Base-by-base conservation (phyloP, 2,888 invertebrate species). In the Lepidocyrtoides sp. region DNA sequence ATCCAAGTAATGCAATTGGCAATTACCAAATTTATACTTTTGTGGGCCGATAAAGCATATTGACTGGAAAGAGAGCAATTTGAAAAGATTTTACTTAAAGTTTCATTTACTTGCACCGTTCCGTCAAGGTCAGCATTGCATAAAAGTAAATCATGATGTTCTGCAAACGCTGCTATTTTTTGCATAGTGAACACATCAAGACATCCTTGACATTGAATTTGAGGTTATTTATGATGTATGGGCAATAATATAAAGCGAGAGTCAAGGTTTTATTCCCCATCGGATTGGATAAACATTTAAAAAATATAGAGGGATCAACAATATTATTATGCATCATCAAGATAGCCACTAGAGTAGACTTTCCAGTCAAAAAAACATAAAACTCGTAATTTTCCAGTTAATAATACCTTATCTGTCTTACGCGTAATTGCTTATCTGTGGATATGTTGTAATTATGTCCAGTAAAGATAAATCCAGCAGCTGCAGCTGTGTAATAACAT, bases 201-300 rank as follows among this genome's bases (percentile, higher is more conserved):
- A 2, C 29, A 60, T 1, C 60, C 66, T 66, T 75, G 75, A 44
- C 75, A 44, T 41, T 75, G 75, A 75, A 75, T 44, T 75, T 75
- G 75, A 23, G 75, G 75, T 75, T 75, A 48, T 10, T 1, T 17
- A 7, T 7, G 10, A 66, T 7, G n/a, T n/a, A n/a, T n/a, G n/a
- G 5, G 23, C 14, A 54, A n/a, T 41, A 10, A 4, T 41, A n/a
- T 54, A 69, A 69, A 69, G 17, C 10, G 17, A 1, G n/a, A 69
- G 2, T 17, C 69, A 69, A 69, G 41, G 32, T 32, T 66, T 66
- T 36, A 23, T 23, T 57, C 51, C 51, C 51, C 54, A 36, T 36
- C 63, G 4, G 3, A 14, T n/a, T n/a, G n/a, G n/a, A n/a, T n/a
- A n/a, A n/a, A n/a, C n/a, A n/a, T n/a, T n/a, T n/a, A n/a, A n/a